Conservation (phyloP, 2,113 vertebrate genomes). For the Labrus mixtus region DNA sequence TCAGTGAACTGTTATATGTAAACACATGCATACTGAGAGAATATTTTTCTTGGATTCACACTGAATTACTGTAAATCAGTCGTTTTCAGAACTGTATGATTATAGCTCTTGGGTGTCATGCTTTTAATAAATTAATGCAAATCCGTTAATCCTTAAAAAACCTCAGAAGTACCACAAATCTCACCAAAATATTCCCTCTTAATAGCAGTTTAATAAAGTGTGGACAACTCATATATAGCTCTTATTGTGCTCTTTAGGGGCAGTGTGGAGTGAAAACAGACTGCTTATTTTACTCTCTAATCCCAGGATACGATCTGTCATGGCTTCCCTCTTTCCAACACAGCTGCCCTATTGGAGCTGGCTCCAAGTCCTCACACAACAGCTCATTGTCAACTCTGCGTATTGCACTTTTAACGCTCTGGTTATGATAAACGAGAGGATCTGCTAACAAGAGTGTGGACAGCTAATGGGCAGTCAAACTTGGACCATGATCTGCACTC, state of each 20-base stretch:
- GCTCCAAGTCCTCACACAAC: constrained; percentile 63
- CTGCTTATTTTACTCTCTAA: constrained; percentile 79
- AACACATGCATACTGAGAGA: constrained; percentile 18
- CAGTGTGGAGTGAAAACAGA: constrained; percentile 62
- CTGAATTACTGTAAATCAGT: constrained; percentile 31
- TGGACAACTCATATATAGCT: constrained; percentile 69
- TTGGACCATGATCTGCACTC: constrained; percentile 20
- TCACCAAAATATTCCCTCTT: constrained; percentile 61
- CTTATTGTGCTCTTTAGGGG: constrained; percentile 57
- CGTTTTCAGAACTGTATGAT: constrained; percentile 37
- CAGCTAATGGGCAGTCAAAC: constrained; percentile 21
- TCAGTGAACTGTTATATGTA: constrained; percentile 24
- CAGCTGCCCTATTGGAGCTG: constrained; percentile 71
- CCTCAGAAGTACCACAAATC: constrained; percentile 53
- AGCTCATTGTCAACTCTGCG: constrained; percentile 60
- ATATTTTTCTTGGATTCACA: constrained; percentile 21
- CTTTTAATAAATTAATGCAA: constrained; percentile 70
- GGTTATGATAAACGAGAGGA: constrained; percentile 39
- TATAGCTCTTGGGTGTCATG: constrained; percentile 55
- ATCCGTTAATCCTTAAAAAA: constrained; percentile 73
- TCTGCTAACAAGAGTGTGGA: constrained; percentile 21
- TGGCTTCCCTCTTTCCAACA: constrained; percentile 64
- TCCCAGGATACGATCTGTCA: constrained; percentile 82
- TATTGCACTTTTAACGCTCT: constrained; percentile 32
- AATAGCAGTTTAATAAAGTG: constrained; percentile 68